Conservation (phyloP, 1,140 invertebrate genomes). For the Hylaeus volcanicus region DNA sequence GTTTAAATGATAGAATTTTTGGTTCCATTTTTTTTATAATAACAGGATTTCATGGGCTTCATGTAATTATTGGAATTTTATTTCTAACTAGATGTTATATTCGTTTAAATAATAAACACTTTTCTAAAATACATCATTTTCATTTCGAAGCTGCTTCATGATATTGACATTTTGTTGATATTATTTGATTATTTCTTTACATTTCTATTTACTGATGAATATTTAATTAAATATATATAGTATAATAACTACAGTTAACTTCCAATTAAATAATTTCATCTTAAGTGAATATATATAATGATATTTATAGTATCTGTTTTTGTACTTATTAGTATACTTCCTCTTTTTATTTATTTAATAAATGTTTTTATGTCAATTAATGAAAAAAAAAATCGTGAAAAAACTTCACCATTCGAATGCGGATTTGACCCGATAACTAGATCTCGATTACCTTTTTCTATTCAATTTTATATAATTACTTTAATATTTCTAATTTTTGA, state of each 20-base stretch:
- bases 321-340: too few relatives aligned
- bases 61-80: constrained; percentile 69
- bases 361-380: too few relatives aligned
- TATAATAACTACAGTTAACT: constrained; percentile 84
- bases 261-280: constrained; percentile 87
- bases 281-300: too few relatives aligned
- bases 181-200: constrained; percentile 73
- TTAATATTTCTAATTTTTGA: too few relatives aligned
- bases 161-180: constrained; percentile 89
- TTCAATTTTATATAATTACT: neutral
- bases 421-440: constrained; percentile 81
- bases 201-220: constrained; percentile 86
- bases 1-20: constrained; percentile 83
- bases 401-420: constrained; percentile 83
- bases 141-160: constrained; percentile 86
- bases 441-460: neutral
- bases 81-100: constrained; percentile 81
- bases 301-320: too few relatives aligned
- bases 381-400: constrained; percentile 81
- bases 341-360: too few relatives aligned
- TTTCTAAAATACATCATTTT: constrained; percentile 81
- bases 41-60: constrained; percentile 85
- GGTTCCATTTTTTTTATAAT: constrained; percentile 86
- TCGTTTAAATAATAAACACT: constrained; percentile 12
- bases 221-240: constrained; percentile 80